phyloP scores from a whole-genome alignment of 1,140 invertebrate species.

The Drosophila murphyi region DNA sequence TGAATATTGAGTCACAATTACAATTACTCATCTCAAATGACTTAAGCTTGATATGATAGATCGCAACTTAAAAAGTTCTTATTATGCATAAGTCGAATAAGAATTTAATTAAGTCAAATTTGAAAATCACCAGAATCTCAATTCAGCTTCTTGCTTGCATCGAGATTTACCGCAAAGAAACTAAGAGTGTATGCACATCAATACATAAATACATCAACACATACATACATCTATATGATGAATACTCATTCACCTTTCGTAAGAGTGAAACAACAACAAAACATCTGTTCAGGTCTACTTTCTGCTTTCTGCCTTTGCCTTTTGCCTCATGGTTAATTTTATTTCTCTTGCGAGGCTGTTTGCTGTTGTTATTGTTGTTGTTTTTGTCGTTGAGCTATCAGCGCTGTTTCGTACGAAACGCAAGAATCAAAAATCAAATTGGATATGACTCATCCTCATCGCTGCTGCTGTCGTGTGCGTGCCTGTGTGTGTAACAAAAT shows the following conservation, averaged over 20 bases:
- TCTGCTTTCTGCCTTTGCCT: not conserved
- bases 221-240: constrained; percentile 6
- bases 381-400: constrained; percentile 45
- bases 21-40: not conserved
- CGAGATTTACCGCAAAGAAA: not conserved
- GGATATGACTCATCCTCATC: constrained; percentile 55
- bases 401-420: constrained; percentile 61
- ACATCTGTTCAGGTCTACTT: constrained; percentile 32
- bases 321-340: constrained; percentile 42
- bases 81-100: too few relatives aligned
- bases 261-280: constrained; percentile 8
- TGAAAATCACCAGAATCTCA: too few relatives aligned
- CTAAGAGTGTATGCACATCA: not conserved
- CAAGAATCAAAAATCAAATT: constrained; percentile 53
- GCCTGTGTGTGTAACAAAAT: constrained; percentile 22
- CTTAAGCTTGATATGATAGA: too few relatives aligned
- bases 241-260: constrained; percentile 10
- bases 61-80: too few relatives aligned
- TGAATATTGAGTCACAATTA: not conserved
- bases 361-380: constrained; percentile 22
- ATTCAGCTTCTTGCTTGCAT: too few relatives aligned
- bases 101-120: too few relatives aligned
- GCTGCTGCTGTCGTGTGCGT: constrained; percentile 18
- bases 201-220: not conserved
- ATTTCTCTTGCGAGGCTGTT: constrained; percentile 12